Conservation (phyloP, 2,888 invertebrate genomes). For the Chalcis sispes region DNA sequence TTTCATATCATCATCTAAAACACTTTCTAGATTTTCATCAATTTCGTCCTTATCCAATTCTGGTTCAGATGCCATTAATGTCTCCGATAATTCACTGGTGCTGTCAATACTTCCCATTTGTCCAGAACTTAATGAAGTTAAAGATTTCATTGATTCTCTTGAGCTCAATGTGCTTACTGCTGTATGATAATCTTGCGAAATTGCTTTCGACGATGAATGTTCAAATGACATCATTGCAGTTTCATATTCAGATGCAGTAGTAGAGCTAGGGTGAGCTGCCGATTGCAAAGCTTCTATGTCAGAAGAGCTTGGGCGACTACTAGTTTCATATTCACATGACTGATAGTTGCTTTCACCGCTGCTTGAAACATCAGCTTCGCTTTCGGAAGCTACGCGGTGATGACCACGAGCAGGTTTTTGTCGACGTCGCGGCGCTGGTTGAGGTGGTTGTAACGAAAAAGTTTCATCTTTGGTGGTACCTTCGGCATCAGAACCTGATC, state of each 20-base stretch:
- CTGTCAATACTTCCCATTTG: constrained; percentile 91
- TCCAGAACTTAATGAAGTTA: constrained; percentile 93
- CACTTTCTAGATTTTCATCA: constrained; percentile 77
- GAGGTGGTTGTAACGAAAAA: constrained; percentile 65
- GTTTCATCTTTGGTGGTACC: constrained; percentile 63
- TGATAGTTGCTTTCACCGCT: constrained; percentile 91
- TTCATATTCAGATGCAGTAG: constrained; percentile 90
- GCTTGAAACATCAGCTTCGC: constrained; percentile 89
- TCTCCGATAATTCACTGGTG: constrained; percentile 93
- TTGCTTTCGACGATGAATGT: constrained; percentile 84
- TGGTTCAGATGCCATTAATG: constrained; percentile 91
- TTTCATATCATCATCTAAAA: constrained; percentile 71
- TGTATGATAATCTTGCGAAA: constrained; percentile 91
- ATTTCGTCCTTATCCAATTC: constrained; percentile 83
- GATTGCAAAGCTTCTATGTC: constrained; percentile 87
- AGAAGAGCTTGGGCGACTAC: constrained; percentile 89
- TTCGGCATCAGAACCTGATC: constrained; percentile 71
- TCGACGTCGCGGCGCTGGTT: constrained; percentile 72
- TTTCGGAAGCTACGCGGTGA: constrained; percentile 79
- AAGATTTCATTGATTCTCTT: constrained; percentile 91
- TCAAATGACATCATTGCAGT: constrained; percentile 88
- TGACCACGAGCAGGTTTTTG: constrained; percentile 69
- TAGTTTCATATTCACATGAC: constrained; percentile 87
- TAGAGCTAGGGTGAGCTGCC: constrained; percentile 78
- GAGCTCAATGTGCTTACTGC: constrained; percentile 93